Base-by-base conservation (phyloP, 2,113 vertebrate species). In the Solea solea region DNA sequence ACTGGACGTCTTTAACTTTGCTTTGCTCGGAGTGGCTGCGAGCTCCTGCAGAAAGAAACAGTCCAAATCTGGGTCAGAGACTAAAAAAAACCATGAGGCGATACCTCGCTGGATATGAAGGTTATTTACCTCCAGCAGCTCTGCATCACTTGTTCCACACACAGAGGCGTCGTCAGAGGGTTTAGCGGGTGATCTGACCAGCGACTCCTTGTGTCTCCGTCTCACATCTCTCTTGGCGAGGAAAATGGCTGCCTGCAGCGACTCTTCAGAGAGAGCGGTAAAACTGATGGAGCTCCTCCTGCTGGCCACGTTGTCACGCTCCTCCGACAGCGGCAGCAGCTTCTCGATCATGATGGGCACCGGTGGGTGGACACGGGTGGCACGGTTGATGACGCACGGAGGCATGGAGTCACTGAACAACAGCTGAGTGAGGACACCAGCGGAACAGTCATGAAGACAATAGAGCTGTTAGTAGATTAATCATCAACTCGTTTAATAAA, bases 271-370 rank as follows among this genome's bases (percentile, higher is more conserved):
- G 14, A 98, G 64, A 3, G 92, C 80, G 0, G 95, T 95, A 85
- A 99, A 97, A 13, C 89, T 85, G 44, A 94, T 21, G 13, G 94
- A 94, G 71, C 90, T 92, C 61, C 64, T 78, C 25, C 67, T n/a
- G 50, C 81, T 92, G 42, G 79, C 53, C n/a, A 67, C 71, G 1
- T 86, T 72, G 45, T 85, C 88, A 27, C 46, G 66, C 72, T 59
- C 13, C 1, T 73, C 50, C 3, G 69, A 7, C 59, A 1, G 63
- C 11, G 80, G 72, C 0, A 86, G 86, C 78, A 98, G 85, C 78
- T 95, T 97, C 87, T 99, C 96, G 42, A 99, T 96, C 85, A 94
- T 63, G 76, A 98, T 95, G 58, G 95, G 95, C 25, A 62, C 73
- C 2, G 97, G 97, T 10, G 75, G 91, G 64, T 81, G 82, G 8